Evolutionary conservation across 2,113 vertebrate genomes (phyloP).

Genomic region (Neotoma lepida): DNA sequence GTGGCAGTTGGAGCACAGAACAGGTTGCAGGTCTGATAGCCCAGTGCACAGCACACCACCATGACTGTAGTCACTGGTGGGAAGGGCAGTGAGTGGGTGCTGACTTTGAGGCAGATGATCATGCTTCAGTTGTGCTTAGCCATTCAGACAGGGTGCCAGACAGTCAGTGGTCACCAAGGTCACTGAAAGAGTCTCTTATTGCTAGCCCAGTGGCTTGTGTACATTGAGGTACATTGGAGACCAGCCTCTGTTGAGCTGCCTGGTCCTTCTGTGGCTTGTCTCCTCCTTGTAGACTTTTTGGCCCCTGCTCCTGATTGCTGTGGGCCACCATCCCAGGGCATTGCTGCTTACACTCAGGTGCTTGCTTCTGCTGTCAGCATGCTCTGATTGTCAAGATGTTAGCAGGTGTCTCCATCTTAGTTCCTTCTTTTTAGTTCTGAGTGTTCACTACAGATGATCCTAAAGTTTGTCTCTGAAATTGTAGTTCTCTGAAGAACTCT

Average conservation of each 20-base stretch:
- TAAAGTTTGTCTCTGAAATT: slow-evolving; percentile 38
- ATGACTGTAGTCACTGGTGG: neutral
- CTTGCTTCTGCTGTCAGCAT: neutral
- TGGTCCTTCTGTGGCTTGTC: neutral
- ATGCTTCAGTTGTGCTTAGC: neutral
- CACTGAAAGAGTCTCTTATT: neutral
- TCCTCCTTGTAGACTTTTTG: neutral
- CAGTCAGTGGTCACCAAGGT: neutral
- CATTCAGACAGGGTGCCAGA: neutral
- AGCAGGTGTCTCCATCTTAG: neutral
- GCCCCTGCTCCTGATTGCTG: neutral
- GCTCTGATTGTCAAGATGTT: neutral
- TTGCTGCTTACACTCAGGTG: neutral
- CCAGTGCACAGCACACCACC: neutral
- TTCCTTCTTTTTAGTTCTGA: neutral
- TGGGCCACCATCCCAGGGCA: neutral
- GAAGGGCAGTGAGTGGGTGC: neutral
- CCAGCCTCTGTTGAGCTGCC: neutral
- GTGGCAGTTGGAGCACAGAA: neutral
- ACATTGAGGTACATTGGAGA: neutral
- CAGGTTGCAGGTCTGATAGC: neutral
- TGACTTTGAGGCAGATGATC: neutral
- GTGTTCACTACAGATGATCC: neutral
- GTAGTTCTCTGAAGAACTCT: slow-evolving; percentile 3
- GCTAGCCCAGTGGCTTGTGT: neutral